These are phyloP conservation scores for Parasteatoda lunata DNA, from an alignment of 2,888 invertebrate species.

Conservation along the genomic window DNA sequence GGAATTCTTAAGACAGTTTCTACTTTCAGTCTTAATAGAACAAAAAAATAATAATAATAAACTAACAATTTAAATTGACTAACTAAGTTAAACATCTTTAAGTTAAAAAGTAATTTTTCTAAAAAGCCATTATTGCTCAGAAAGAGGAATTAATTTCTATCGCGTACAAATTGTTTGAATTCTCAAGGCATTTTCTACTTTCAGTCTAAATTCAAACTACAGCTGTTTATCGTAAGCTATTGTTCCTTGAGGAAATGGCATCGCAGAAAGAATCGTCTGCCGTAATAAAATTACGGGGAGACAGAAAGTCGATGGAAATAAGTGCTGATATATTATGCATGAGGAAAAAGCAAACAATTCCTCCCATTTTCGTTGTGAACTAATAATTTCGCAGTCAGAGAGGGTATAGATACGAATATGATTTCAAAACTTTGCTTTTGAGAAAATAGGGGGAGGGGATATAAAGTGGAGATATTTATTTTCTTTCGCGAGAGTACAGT, in stretches of 20 bases:
- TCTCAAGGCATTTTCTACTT: slow-evolving; percentile 9
- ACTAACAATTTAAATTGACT: neutral
- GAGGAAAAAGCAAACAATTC: slow-evolving; percentile 13
- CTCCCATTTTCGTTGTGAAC: slow-evolving; percentile 15
- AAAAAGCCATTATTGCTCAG: neutral
- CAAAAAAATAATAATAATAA: neutral
- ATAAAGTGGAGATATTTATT: neutral
- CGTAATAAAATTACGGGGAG: slow-evolving; percentile 25
- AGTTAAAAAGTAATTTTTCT: neutral
- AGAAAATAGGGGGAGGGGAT: neutral
- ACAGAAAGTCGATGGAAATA: slow-evolving; percentile 6
- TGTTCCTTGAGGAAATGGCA: neutral
- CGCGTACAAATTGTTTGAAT: neutral
- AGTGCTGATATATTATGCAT: slow-evolving; percentile 31
- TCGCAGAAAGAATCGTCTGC: neutral
- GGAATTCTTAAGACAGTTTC: too few relatives aligned
- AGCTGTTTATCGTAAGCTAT: neutral
- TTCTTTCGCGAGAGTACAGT: neutral
- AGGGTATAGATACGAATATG: neutral
- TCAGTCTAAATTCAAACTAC: neutral
- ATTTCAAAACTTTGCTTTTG: neutral
- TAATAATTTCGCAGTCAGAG: slow-evolving; percentile 27
- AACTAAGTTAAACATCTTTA: neutral
- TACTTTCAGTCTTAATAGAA: too few relatives aligned
- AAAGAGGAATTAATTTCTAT: neutral